phyloP scores from a whole-genome alignment of 2,797 vertebrate species.

The Enoplosus armatus region DNA sequence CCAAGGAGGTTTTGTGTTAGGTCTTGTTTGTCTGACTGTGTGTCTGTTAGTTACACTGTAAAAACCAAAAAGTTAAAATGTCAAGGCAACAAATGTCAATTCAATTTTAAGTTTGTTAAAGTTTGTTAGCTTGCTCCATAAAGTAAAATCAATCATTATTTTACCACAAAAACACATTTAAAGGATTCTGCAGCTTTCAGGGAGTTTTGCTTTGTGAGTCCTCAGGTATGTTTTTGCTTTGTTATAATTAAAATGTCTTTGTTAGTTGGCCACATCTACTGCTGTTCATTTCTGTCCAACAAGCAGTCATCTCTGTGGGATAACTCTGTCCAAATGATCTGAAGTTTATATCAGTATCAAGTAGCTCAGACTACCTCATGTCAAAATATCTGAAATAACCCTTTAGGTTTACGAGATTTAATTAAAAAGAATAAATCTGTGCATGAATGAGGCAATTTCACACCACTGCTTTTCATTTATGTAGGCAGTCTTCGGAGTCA shows the following conservation, averaged over 20 bases:
- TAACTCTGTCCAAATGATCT: background rate
- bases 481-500: slow-evolving; percentile 32
- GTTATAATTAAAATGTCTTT: background rate
- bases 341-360: background rate
- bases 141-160: background rate
- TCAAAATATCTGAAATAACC: background rate
- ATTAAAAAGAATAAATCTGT: slow-evolving; percentile 33
- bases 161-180: background rate
- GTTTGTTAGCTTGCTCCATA: no score
- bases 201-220: accelerated
- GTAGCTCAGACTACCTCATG: background rate
- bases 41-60: background rate
- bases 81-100: no score
- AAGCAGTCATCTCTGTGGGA: background rate
- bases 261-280: background rate
- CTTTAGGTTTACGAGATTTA: background rate
- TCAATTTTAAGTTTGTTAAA: no score
- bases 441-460: slow-evolving; percentile 42
- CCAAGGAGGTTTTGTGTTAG: background rate
- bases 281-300: background rate
- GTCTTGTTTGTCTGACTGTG: background rate
- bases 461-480: slow-evolving; percentile 49
- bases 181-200: background rate
- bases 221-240: background rate
- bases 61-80: no score